Evolutionary conservation across 2,888 invertebrate species (phyloP).

Genomic region (Eudasyphora cyanicolor): DNA sequence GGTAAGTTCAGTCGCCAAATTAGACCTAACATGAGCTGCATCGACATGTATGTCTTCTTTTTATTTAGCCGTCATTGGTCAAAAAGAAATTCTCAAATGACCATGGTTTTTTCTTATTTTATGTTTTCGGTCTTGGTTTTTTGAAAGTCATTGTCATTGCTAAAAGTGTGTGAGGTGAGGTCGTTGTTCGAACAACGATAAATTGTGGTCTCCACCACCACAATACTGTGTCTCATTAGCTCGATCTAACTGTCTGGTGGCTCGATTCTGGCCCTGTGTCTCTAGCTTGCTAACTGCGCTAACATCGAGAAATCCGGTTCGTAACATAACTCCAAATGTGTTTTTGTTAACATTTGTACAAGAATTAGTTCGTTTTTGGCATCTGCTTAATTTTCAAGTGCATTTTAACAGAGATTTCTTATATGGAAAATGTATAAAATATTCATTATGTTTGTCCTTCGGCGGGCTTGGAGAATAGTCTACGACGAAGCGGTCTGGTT

Average conservation of each 20-base stretch:
- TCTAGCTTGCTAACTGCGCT: background rate
- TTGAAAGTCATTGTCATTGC: slow-evolving; percentile 30
- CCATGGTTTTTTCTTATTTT: background rate
- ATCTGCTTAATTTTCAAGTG: slow-evolving; percentile 55
- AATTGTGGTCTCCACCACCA: background rate
- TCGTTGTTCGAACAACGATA: slow-evolving; percentile 14
- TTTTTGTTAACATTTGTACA: background rate
- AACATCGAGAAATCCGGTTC: slow-evolving; percentile 57
- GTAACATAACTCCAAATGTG: slow-evolving; percentile 38
- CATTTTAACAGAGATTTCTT: slow-evolving; percentile 42
- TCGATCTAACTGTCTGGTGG: background rate
- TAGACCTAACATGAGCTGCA: background rate
- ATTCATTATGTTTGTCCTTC: background rate
- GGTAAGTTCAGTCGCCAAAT: slow-evolving; percentile 67
- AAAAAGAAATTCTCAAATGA: background rate
- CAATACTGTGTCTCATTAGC: background rate
- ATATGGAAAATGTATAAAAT: background rate
- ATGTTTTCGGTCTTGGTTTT: background rate
- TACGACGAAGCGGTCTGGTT: background rate
- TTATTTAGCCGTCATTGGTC: background rate
- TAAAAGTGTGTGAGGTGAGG: slow-evolving; percentile 10
- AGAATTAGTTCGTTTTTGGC: background rate
- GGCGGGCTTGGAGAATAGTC: background rate
- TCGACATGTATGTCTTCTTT: background rate
- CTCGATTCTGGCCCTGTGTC: background rate